These are phyloP conservation scores for Dasyurus viverrinus DNA, from an alignment of 2,113 vertebrate species.

Conservation along the genomic window DNA sequence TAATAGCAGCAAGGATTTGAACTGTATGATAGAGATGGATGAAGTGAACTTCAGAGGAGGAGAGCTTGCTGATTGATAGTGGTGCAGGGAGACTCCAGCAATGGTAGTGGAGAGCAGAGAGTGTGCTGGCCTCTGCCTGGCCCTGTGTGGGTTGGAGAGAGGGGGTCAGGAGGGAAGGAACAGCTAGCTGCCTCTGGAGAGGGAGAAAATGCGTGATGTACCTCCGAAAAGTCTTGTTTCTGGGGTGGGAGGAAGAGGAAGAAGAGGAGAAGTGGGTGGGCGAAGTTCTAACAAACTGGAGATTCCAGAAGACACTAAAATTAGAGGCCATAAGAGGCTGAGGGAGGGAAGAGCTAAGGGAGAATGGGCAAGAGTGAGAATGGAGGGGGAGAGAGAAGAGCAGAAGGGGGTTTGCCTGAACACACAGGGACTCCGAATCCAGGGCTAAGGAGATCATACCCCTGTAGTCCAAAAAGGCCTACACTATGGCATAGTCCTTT, in stretches of 20 bases:
- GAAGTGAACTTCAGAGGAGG: background rate
- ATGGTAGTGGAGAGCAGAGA: background rate
- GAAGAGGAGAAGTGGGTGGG: background rate
- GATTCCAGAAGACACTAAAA: background rate
- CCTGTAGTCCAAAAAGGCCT: too few species aligned
- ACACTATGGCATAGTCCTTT: too few species aligned
- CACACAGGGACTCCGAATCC: background rate
- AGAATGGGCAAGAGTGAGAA: background rate
- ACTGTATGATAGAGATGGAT: slow-evolving; percentile 1
- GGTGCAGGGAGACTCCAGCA: background rate
- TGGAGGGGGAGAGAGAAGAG: background rate
- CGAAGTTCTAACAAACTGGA: background rate
- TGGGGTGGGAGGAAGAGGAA: background rate
- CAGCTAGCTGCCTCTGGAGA: background rate
- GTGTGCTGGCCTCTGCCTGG: background rate
- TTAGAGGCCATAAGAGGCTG: background rate
- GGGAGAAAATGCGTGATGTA: background rate
- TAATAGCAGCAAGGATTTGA: background rate
- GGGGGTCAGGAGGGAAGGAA: background rate
- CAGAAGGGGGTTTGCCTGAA: background rate
- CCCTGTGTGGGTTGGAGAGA: background rate
- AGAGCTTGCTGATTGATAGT: background rate
- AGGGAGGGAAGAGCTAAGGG: background rate
- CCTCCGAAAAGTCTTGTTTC: background rate
- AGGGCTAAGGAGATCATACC: background rate